Percentiles rank a stretch among this genome's conserved stretches.
Conservation (phyloP, 2,113 vertebrate genomes). For the human (Homo sapiens) region GRCh38 chr5:118220501-118221000, state of each 20-base stretch:
- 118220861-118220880: neutral
- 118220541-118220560: neutral
- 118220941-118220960: neutral
- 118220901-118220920: neutral
- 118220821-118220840: neutral
- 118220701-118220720: neutral
- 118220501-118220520: neutral
- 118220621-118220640: neutral
- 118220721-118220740: neutral
- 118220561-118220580: neutral
- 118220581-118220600: neutral
- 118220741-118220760: neutral
- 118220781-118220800: neutral
- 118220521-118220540: neutral
- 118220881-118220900: neutral
- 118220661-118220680: neutral
- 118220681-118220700: neutral
- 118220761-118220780: neutral
- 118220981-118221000: neutral
- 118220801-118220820: neutral
- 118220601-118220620: neutral
- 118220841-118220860: neutral
- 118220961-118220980: neutral
- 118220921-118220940: neutral
- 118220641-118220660: neutral